Evolutionary conservation across 2,888 invertebrate genomes (phyloP).

Genomic region (Cantharis rufa): DNA sequence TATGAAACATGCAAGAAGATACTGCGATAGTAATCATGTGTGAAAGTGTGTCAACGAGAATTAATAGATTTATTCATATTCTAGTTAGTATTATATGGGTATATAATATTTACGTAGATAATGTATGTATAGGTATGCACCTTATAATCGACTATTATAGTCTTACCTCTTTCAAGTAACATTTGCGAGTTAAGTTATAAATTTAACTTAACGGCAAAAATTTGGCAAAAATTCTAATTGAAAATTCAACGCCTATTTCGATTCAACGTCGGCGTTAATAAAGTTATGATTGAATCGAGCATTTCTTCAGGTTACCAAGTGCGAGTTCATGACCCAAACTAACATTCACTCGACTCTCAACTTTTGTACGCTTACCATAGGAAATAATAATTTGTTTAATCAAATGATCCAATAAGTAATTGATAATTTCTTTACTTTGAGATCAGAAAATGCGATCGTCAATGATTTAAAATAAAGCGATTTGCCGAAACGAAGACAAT

Average conservation of each 20-base stretch:
- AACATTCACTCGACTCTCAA: constrained; percentile 43
- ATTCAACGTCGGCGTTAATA: constrained; percentile 10
- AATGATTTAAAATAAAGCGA: no score
- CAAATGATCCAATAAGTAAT: not conserved
- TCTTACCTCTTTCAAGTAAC: not conserved
- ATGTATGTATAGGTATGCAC: not conserved
- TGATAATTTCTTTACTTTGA: no score
- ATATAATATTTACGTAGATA: no score
- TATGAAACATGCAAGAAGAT: constrained; percentile 4
- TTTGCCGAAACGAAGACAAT: no score
- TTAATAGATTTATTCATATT: not conserved
- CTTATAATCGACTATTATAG: no score
- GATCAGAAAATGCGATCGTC: not conserved
- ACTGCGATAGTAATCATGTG: not conserved
- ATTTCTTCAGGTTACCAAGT: constrained; percentile 45
- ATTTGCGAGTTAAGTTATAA: not conserved
- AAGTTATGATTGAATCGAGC: constrained; percentile 41
- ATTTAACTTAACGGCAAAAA: not conserved
- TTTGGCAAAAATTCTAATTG: constrained; percentile 8
- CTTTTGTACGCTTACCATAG: not conserved
- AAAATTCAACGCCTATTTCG: not conserved
- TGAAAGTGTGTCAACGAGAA: constrained; percentile 13
- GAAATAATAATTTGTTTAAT: not conserved
- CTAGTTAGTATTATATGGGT: not conserved
- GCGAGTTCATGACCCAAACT: constrained; percentile 45